Conservation (phyloP, 2,797 vertebrate genomes). For the Scarus forsteni region DNA sequence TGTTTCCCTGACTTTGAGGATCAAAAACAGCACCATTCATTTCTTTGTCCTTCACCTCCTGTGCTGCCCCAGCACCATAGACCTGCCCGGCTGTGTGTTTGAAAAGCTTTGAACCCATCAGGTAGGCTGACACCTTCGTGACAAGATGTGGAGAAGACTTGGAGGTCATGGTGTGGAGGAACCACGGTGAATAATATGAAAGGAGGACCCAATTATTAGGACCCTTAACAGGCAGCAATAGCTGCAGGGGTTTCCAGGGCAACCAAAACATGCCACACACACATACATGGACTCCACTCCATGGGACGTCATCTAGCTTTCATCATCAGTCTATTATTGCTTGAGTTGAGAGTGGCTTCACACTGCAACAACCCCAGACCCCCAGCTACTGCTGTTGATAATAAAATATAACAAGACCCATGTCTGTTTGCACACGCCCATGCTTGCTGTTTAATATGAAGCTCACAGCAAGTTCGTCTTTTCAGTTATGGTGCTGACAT, state of each 20-base stretch:
- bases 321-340: slow-evolving; percentile 80
- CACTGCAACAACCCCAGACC: slow-evolving; percentile 58
- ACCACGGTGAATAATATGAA: slow-evolving; percentile 79
- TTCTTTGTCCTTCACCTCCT: slow-evolving; percentile 71
- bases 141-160: slow-evolving; percentile 54
- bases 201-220: slow-evolving; percentile 85
- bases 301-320: slow-evolving; percentile 79
- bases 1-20: slow-evolving; percentile 36
- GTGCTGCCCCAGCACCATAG: slow-evolving; percentile 31
- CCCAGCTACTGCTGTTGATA: slow-evolving; percentile 63
- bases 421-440: slow-evolving; percentile 55
- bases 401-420: slow-evolving; percentile 68
- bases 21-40: slow-evolving; percentile 32
- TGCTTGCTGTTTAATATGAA: slow-evolving; percentile 45
- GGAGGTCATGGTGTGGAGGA: slow-evolving; percentile 70
- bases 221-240: slow-evolving; percentile 79
- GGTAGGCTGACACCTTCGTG: slow-evolving; percentile 74
- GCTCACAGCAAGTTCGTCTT: slow-evolving; percentile 37
- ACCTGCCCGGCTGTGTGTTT: slow-evolving; percentile 47
- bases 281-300: slow-evolving; percentile 50
- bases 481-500: slow-evolving; percentile 21
- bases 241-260: slow-evolving; percentile 81
- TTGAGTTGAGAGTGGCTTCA: slow-evolving; percentile 66
- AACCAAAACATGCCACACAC: slow-evolving; percentile 67
- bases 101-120: slow-evolving; percentile 82